Evolutionary conservation across 2,888 invertebrate species (phyloP).

Genomic region (Drosophila kuntzei): DNA sequence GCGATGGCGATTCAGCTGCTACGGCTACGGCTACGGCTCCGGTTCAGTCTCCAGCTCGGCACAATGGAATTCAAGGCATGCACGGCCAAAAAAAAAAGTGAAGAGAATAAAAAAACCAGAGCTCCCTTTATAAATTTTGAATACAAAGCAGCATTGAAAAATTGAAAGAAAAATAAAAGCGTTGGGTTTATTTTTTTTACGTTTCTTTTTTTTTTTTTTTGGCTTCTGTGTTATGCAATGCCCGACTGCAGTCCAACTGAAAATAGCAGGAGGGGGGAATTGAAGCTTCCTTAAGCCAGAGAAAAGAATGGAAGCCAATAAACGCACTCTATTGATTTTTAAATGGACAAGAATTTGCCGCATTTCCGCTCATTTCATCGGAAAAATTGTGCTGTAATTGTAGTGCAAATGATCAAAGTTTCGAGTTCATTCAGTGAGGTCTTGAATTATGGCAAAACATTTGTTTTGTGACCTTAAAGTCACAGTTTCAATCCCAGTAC

Average conservation of each 20-base stretch:
- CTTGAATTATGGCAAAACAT: constrained; percentile 63
- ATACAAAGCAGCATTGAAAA: constrained; percentile 69
- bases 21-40: constrained; percentile 12
- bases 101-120: constrained; percentile 28
- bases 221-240: constrained; percentile 49
- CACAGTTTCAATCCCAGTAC: neutral
- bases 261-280: neutral
- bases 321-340: constrained; percentile 72
- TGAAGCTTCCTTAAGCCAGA: constrained; percentile 2
- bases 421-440: constrained; percentile 19
- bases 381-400: constrained; percentile 60
- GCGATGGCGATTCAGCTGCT: constrained; percentile 50
- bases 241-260: constrained; percentile 42
- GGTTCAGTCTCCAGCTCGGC: constrained; percentile 9
- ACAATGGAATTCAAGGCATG: constrained; percentile 71
- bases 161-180: constrained; percentile 41
- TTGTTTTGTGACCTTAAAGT: constrained; percentile 70
- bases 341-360: constrained; percentile 59
- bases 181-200: constrained; percentile 10
- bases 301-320: constrained; percentile 44
- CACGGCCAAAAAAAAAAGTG: constrained; percentile 30
- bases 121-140: constrained; percentile 68
- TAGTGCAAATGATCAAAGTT: constrained; percentile 76
- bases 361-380: constrained; percentile 45
- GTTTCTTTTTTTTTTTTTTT: constrained; percentile 1